A percentile compares a stretch with the other conserved stretches of the same genome.
Evolutionary conservation across 1,140 invertebrate species (phyloP).

Genomic region (Drosophila nebulosa): DNA sequence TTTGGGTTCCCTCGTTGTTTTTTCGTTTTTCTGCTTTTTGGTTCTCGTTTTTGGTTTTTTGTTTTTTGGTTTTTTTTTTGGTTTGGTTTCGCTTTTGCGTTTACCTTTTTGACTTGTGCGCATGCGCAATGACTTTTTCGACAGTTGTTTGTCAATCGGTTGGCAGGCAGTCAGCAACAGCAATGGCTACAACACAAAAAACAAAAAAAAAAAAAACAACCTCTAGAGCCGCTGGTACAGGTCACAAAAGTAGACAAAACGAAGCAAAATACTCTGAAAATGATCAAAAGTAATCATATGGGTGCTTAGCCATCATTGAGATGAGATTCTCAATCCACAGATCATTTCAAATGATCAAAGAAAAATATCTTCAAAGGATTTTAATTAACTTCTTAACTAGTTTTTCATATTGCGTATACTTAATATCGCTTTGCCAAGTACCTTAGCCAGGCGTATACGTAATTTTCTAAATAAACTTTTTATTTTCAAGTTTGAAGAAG

Average conservation of each 20-base stretch:
- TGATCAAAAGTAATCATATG: no score
- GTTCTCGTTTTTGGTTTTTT: slow-evolving; percentile 37
- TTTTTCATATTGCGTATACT: no score
- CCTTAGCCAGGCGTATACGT: no score
- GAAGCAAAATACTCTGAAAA: neutral
- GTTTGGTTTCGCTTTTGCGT: slow-evolving; percentile 56
- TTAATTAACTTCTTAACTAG: no score
- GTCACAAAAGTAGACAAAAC: slow-evolving; percentile 26
- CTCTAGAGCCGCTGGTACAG: slow-evolving; percentile 19
- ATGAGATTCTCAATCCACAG: no score
- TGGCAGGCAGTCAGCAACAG: slow-evolving; percentile 37
- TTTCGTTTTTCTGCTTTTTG: slow-evolving; percentile 4
- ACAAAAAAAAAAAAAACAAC: slow-evolving; percentile 18
- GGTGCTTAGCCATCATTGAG: no score
- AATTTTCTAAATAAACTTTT: no score
- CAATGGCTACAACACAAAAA: slow-evolving; percentile 14
- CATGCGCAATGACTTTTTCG: slow-evolving; percentile 76
- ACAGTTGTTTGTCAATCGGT: slow-evolving; percentile 73
- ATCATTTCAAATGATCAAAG: no score
- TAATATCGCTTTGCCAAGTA: no score
- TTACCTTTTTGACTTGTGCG: slow-evolving; percentile 70
- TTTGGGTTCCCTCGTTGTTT: slow-evolving; percentile 9
- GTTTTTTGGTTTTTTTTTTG: slow-evolving; percentile 19
- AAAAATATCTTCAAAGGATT: no score
- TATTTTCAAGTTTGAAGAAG: no score